Conservation (phyloP, 2,113 vertebrate species). For the Porphyrio hochstetteri region DNA sequence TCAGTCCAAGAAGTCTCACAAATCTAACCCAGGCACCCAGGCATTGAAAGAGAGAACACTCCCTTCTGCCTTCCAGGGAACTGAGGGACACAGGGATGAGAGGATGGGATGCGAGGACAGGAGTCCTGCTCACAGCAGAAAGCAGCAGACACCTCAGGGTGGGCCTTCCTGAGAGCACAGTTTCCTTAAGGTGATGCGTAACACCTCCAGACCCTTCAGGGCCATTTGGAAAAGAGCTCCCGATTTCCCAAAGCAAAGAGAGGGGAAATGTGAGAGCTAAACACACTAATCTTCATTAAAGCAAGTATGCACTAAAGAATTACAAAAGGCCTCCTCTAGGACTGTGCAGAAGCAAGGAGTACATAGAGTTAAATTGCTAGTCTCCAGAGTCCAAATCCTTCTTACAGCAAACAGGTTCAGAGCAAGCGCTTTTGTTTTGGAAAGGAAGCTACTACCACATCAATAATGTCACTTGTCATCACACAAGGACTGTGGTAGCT, state of each 20-base stretch:
- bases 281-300: neutral
- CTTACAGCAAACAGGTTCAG: neutral
- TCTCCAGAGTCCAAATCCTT: neutral
- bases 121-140: neutral
- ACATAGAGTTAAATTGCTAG: neutral
- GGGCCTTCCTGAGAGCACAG: neutral
- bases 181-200: accelerated
- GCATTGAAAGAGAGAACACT: neutral
- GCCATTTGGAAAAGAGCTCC: neutral
- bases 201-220: neutral
- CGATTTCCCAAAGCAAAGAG: neutral
- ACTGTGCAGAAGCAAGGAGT: neutral
- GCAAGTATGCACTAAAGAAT: neutral
- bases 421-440: neutral
- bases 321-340: neutral
- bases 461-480: accelerated
- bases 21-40: neutral
- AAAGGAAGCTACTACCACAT: neutral
- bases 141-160: neutral
- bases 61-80: neutral
- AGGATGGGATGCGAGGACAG: neutral
- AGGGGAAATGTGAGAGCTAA: neutral
- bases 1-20: neutral
- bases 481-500: neutral
- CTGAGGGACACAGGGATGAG: accelerated